These are phyloP conservation scores for Burhinus oedicnemus DNA, from an alignment of 2,113 vertebrate genomes.

Conservation along the genomic window DNA sequence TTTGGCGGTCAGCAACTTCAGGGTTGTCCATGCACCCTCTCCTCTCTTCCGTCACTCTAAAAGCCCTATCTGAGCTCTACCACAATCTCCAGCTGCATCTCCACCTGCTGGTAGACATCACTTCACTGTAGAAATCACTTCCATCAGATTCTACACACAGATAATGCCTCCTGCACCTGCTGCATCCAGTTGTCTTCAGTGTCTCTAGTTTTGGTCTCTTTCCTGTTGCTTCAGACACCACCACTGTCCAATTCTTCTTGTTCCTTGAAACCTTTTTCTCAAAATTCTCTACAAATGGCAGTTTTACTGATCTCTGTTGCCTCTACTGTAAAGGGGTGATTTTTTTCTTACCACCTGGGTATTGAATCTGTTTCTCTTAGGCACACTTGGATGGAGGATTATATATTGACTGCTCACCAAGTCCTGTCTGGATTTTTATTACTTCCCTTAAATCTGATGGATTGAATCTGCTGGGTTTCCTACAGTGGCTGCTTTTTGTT, in stretches of 20 bases:
- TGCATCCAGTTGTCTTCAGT: not conserved
- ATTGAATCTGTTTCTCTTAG: not conserved
- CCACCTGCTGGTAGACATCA: not conserved
- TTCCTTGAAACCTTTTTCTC: not conserved
- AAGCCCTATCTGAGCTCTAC: not conserved
- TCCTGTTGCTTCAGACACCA: not conserved
- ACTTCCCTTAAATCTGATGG: not conserved
- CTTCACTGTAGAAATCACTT: not conserved
- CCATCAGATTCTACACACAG: not conserved
- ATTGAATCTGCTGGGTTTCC: not conserved
- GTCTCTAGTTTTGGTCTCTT: not conserved
- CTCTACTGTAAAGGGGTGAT: not conserved
- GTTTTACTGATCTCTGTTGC: not conserved
- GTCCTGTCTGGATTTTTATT: not conserved
- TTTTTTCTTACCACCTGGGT: not conserved
- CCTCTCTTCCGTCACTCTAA: not conserved
- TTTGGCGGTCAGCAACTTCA: not conserved
- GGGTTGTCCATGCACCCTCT: not conserved
- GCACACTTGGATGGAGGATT: not conserved
- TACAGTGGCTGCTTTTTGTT: not conserved
- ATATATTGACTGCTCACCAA: not conserved
- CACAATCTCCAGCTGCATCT: not conserved
- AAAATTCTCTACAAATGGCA: not conserved
- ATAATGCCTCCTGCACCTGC: not conserved
- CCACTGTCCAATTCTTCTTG: not conserved